These are phyloP conservation scores for Rhagologus leucostigma DNA, from an alignment of 2,113 vertebrate species.

Conservation along the genomic window DNA sequence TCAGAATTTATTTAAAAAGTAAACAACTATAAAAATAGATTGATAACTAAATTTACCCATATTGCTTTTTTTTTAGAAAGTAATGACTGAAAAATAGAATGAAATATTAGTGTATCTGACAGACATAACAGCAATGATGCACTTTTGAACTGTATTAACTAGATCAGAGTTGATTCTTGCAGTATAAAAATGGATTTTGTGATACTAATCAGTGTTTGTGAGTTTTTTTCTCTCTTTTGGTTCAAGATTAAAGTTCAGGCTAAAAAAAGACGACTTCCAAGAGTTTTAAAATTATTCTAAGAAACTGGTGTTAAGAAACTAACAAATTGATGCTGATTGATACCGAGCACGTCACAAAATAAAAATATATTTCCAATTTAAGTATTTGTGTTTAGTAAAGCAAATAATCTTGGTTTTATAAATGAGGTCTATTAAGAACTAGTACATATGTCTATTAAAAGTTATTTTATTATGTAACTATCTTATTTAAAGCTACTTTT, in stretches of 20 bases:
- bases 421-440: not conserved
- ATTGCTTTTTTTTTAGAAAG: not conserved
- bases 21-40: not conserved
- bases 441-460: conserved; percentile 3
- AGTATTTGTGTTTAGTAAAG: not conserved
- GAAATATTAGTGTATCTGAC: not conserved
- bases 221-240: not conserved
- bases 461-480: not conserved
- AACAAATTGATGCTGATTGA: not conserved
- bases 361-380: conserved; percentile 23
- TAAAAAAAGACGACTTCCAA: not conserved
- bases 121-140: not conserved
- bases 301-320: not conserved
- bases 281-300: not conserved
- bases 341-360: not conserved
- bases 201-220: not conserved
- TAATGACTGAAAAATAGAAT: not conserved
- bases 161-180: not conserved
- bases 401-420: not conserved
- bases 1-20: not conserved
- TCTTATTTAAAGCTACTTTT: conserved; percentile 9
- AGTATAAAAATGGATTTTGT: not conserved
- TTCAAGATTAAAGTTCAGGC: not conserved
- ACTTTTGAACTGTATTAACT: not conserved
- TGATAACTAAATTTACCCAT: not conserved